Evolutionary conservation across 2,888 invertebrate species (phyloP), one percentile per base, ranked within the genome.

Genomic region (Lathronympha strigana): DNA sequence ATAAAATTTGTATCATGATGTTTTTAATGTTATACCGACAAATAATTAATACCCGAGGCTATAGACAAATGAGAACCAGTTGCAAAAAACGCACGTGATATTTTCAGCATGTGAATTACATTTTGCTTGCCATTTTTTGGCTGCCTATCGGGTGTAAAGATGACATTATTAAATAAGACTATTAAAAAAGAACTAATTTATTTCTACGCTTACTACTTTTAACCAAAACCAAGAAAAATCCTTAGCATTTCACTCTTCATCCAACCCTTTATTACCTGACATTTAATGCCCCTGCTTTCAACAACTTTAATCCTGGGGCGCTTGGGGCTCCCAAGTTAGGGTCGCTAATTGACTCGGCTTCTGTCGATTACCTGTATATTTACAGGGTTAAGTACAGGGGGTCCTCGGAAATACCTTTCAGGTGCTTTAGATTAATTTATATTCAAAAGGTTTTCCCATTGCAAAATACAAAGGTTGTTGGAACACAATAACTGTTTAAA

Each of bases 341-440:
- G 50, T 19, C 50, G 31, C 50, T 50, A 50, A 50, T 50, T 50
- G 50, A 50, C 31, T 19, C 9, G 28, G 13, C 31, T 13, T 19
- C 31, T 50, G 31, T 17, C 31, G 50, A 50, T 50, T 31, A 50
- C 28, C 31, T 50, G 50, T 31, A 13, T 31, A 50, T 50, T 50
- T 50, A 19, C 31, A 50, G 50, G 50, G 31, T 28, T 17, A 28
- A n/a, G 23, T n/a, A 2, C 13, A 4, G 8, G 15, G n/a, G n/a
- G n/a, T 38, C 6, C n/a, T 38, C 38, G 15, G 15, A 38, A 38
- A 38, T 4, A 38, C 15, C n/a, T 28, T 17, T 50, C 1, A 31
- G 31, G 19, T 4, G 15, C 28, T 49, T 15, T 33, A 33, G 8
- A 11, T 33, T 33, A 4, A 33, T 33, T 33, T 33, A 33, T 1